Base-by-base conservation (phyloP, 2,888 invertebrate genomes). In the Caenorhabditis virilis region DNA sequence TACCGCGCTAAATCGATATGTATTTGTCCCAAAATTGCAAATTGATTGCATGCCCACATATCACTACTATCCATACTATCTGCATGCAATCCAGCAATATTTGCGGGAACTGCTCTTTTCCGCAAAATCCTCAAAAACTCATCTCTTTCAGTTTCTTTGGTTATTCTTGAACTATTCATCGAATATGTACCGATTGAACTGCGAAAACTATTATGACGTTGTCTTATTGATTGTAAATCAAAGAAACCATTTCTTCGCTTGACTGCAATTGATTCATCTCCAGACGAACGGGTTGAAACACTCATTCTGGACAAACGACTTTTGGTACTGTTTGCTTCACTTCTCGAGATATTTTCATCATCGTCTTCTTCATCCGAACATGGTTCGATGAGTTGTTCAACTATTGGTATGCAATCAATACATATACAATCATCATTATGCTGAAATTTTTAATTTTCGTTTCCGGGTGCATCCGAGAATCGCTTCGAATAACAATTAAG, bases 1-100 rank as follows among this genome's bases (percentile, higher is more conserved):
- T 87, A 88, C 68, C 86, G 85, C 16, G 86, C 85, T 76, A 88
- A 77, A 67, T 87, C 87, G 69, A 87, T 84, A 74, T 88, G 88
- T 49, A 88, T 86, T 83, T 86, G 85, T 49, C 87, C 87, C 23
- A 87, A 83, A 50, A 85, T 82, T 20, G 86, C 85, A 63, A 83
- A 84, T 25, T 80, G 79, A n/a, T n/a, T n/a, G n/a, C n/a, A n/a
- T n/a, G n/a, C n/a, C n/a, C n/a, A n/a, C n/a, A n/a, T n/a, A 30
- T 76, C 71, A 15, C 57, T 54, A 22, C 41, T n/a, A 15, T 60
- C 67, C 15, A 35, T 13, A 11, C 52, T 51, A n/a, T 26, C 38
- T 1, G 85, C 77, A 72, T 86, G 86, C 35, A 80, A 56, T 15
- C 67, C 60, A 1, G 73, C 25, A 38, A 76, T 66, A 30, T 78